These are phyloP conservation scores for Sipha maydis DNA, from an alignment of 2,888 invertebrate species.

Conservation along the genomic window DNA sequence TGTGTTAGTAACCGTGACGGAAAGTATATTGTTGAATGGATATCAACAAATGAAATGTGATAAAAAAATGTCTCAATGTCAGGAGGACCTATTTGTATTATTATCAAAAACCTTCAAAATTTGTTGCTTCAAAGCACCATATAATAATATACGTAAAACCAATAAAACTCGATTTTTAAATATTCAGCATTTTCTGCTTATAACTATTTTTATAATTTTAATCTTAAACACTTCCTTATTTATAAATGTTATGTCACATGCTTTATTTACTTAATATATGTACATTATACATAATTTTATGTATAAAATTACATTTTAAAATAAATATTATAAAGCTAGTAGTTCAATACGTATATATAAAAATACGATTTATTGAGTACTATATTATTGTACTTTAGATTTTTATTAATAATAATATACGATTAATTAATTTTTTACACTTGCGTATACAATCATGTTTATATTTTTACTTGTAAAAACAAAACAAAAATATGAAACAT, in stretches of 20 bases:
- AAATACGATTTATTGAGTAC: neutral
- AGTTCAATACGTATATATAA: neutral
- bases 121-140: conserved; percentile 36
- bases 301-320: neutral
- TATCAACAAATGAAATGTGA: conserved; percentile 46
- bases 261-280: neutral
- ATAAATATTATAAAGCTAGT: neutral
- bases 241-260: neutral
- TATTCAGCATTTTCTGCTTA: neutral
- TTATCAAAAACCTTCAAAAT: conserved; percentile 47
- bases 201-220: no score
- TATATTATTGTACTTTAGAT: neutral
- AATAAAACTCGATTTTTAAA: neutral
- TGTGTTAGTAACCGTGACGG: conserved; percentile 55
- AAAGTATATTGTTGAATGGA: conserved; percentile 51
- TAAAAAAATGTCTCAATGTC: conserved; percentile 61
- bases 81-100: conserved; percentile 53
- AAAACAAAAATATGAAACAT: neutral
- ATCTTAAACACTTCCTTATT: neutral
- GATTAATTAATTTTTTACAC: neutral
- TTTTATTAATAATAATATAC: neutral
- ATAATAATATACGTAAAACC: conserved; percentile 13
- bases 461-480: neutral
- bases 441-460: neutral
- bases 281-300: neutral